Evolutionary conservation across 2,797 vertebrate species (phyloP), one percentile per base, ranked within the genome.

Genomic region (Pseudocheirus occidentalis): DNA sequence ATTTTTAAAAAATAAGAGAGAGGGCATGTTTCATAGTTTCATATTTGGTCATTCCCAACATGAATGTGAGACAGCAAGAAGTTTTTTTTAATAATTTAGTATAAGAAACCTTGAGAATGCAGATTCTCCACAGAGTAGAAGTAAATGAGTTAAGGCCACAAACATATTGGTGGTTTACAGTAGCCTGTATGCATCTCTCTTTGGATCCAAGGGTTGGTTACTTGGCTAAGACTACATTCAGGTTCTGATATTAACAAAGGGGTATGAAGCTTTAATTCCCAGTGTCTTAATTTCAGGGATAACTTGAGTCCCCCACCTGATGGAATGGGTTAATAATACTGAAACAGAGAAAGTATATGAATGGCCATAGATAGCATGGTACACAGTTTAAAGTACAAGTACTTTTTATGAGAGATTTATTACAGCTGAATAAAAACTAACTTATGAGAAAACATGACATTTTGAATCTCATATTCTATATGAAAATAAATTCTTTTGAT

Each of bases 401-500:
- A 97, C 93, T 97, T 97, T 54, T 97, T 92, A 66, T 95, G 56
- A 92, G 87, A 96, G 59, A 95, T 95, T 92, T 96, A 95, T 95
- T 95, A 91, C 91, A 92, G 73, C 81, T 92, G 91, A 97, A 94
- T 95, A 96, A 97, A 97, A 97, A 95, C 93, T 96, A 96, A 57
- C 56, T 90, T 55, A 28, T 94, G 53, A 95, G 92, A 96, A 97
- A 97, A 95, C 94, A 93, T 5, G 55, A 81, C 91, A 95, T 97
- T 96, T 96, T 94, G 95, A 97, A 95, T 96, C 59, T 97, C 91
- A 95, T 91, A 94, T 94, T 95, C 53, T 95, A 56, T 96, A 92
- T 97, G 96, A 97, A 95, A 97, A 97, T 96, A 97, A 96, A 97
- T 96, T 97, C 90, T 92, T 97, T 97, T 94, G 92, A 95, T 97